Evolutionary conservation across 2,888 invertebrate species (phyloP), one percentile per base, ranked within the genome.

Genomic region (Dexiosoma caninum): DNA sequence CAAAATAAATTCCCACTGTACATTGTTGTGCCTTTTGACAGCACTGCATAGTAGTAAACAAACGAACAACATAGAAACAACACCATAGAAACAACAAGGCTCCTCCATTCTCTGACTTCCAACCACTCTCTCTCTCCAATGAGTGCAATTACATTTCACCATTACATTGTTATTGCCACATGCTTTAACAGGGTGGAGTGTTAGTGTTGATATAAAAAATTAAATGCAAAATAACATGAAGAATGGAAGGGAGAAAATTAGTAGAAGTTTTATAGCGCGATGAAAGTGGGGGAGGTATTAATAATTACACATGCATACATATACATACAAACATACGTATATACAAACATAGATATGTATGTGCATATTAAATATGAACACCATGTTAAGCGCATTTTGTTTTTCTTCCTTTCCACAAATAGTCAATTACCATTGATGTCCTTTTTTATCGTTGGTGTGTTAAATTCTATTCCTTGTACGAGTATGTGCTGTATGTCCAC

Each of bases 341-440:
- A n/a, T n/a, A n/a, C n/a, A n/a, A n/a, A n/a, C n/a, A n/a, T n/a
- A n/a, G n/a, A n/a, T n/a, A n/a, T n/a, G n/a, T n/a, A n/a, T n/a
- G n/a, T n/a, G n/a, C n/a, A n/a, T n/a, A n/a, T n/a, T n/a, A n/a
- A n/a, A n/a, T 19, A 44, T 23, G 32, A 60, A 53, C 32, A 62
- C 42, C 23, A 32, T 42, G 5, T 42, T 44, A 23, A 46, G 23
- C 23, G 23, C 2, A 51, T 53, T 42, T 32, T 51, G 37, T 16
- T 23, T 30, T 12, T 27, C 27, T 27, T 27, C 27, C 27, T 42
- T 27, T 44, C 14, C 44, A 44, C 42, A 74, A 69, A 79, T 51
- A 79, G 62, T 67, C 67, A 78, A 78, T 69, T 78, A 66, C 62
- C 62, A 67, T 62, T 69, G 74, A 69, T 74, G 78, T 64, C 69